Base-by-base conservation (phyloP, 1,140 invertebrate species). In the Idris sp. region DNA sequence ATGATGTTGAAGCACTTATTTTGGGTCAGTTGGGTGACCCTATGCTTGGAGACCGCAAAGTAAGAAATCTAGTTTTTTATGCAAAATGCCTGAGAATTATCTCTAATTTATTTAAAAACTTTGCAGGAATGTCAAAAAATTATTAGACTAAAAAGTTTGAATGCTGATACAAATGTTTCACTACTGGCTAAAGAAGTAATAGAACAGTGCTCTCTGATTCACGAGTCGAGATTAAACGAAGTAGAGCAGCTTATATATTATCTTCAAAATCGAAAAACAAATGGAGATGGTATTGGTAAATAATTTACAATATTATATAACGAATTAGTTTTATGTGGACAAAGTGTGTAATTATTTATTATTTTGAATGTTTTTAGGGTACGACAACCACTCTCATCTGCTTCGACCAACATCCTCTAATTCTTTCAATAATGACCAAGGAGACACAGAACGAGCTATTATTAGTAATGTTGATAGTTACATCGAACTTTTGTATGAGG, bases 401-500 rank as follows among this genome's bases (percentile, higher is more conserved):
- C 68, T 80, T 35, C 78, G 85, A 56, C 86, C 86, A 18, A 77
- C 79, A n/a, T 88, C 85, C 0, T 84, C 86, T 11, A 82, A 78
- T 73, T 82, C 81, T 6, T 33, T 82, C 1, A 79, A 54, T 49
- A 65, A 71, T 11, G 83, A 86, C 14, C 83, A 80, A 46, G 72
- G 67, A 2, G 86, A 86, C 40, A 33, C 16, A 8, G 88, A 89
- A 79, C 88, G 87, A 36, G 92, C 93, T 38, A 91, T 91, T 15
- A 93, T 96, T 44, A 94, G 95, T 76, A 93, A 93, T 83, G 91
- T 98, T 38, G 96, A 98, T 81, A 93, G 93, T 76, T 99, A 99
- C 86, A 93, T 99, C 33, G 98, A 99, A 87, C 88, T 99, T 59
- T 87, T 99, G 2, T 99, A 99, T 86, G 98, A 99, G 88, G 97